Evolutionary conservation across 2,888 invertebrate species (phyloP), one percentile per base, ranked within the genome.

Genomic region (Volucella inanis): DNA sequence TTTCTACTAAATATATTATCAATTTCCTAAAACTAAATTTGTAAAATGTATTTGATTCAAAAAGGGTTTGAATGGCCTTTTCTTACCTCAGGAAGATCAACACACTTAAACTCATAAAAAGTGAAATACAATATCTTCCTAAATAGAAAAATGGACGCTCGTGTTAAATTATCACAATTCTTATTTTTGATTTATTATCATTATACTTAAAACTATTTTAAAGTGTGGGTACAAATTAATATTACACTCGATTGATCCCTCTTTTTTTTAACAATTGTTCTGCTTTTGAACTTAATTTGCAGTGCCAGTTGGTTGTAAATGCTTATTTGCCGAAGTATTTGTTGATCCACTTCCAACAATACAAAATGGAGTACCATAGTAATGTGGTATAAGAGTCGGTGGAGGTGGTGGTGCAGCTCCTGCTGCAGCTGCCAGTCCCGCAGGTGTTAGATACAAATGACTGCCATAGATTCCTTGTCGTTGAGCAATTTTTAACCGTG

Each of bases 401-500:
- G 84, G 87, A 12, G 86, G 67, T 4, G 87, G 49, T 49, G 85
- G 67, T 11, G 59, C 79, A 11, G 87, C 54, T 11, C 81, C 41
- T 18, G 81, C 87, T 12, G 87, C 54, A 1, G 82, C 41, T 45
- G 81, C 87, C 15, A 88, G 31, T 4, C 94, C 94, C 3, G 88
- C 90, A 10, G 94, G 86, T 15, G 94, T 94, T 86, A 96, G 94
- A 89, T 95, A 95, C 41, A 89, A 65, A 52, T 88, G 88, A 59
- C 87, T 88, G 39, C 88, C 94, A 89, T 96, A 96, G 39, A 97
- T 90, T 0, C 96, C 97, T 90, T 97, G 97, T 1, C 97, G 93
- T 89, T 97, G 98, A 0, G 97, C 97, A 91, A 98, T 96, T 91
- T 98, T 97, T 87, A 98, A 92, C 3, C 97, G 93, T 0, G 97